Evolutionary conservation across 1,140 invertebrate genomes (phyloP).

Genomic region (Diplogasteroides magnus): DNA sequence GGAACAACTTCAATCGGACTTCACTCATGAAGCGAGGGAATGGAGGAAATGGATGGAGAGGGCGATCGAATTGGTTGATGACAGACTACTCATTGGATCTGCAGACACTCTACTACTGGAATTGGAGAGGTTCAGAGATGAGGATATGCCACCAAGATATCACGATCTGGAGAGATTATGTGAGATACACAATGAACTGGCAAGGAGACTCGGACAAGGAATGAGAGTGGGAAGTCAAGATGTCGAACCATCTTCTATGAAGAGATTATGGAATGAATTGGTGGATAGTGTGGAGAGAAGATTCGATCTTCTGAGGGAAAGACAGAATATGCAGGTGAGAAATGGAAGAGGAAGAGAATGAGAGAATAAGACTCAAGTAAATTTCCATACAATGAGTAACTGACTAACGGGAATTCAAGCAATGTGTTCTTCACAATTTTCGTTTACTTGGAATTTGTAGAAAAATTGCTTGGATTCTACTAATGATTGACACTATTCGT

Average conservation of each 20-base stretch:
- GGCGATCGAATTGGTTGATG: constrained; percentile 34
- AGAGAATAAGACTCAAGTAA: too few relatives aligned
- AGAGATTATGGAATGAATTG: constrained; percentile 81
- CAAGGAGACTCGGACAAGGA: constrained; percentile 59
- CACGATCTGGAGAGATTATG: constrained; percentile 80
- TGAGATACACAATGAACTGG: constrained; percentile 80
- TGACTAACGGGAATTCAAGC: too few relatives aligned
- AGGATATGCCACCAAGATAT: constrained; percentile 82
- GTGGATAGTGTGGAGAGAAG: constrained; percentile 62
- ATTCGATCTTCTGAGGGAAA: constrained; percentile 22
- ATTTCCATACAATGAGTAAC: too few relatives aligned
- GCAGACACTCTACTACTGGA: constrained; percentile 27
- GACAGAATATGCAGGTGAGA: constrained; percentile 23
- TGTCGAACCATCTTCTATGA: constrained; percentile 69
- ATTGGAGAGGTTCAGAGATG: constrained; percentile 71
- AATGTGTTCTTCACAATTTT: too few relatives aligned
- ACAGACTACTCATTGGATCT: constrained; percentile 15
- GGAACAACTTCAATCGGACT: constrained; percentile 21
- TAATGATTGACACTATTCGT: too few relatives aligned
- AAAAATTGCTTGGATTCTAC: too few relatives aligned
- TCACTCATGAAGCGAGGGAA: constrained; percentile 32
- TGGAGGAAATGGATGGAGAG: constrained; percentile 32
- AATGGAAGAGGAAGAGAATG: too few relatives aligned
- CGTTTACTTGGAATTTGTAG: too few relatives aligned
- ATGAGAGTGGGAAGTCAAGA: background rate